phyloP scores from a whole-genome alignment of 2,888 invertebrate species.

The Eupsilia transversa region DNA sequence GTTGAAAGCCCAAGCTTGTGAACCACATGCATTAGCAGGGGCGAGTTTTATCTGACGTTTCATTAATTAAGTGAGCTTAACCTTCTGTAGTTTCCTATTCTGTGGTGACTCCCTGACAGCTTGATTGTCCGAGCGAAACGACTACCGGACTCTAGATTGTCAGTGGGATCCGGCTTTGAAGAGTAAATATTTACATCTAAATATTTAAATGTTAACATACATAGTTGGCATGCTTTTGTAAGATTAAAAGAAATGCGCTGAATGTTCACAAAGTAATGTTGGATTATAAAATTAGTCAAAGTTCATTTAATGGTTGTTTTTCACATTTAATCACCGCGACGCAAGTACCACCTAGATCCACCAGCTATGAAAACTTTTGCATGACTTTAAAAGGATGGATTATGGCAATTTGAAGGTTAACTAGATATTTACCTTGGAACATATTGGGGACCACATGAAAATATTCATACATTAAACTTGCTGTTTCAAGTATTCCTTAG shows the following conservation, averaged over 20 bases:
- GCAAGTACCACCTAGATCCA: too few relatives aligned
- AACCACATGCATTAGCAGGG: too few relatives aligned
- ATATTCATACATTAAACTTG: too few relatives aligned
- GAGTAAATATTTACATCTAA: conserved; percentile 48
- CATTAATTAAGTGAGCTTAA: too few relatives aligned
- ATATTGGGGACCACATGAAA: too few relatives aligned
- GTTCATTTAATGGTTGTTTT: too few relatives aligned
- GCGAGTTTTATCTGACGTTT: too few relatives aligned
- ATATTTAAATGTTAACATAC: conserved; percentile 38
- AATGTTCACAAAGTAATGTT: not conserved
- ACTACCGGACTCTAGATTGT: conserved; percentile 56
- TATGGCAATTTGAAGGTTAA: too few relatives aligned
- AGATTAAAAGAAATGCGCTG: conserved; percentile 22
- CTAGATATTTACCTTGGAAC: too few relatives aligned
- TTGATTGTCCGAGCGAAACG: conserved; percentile 50
- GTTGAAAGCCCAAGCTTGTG: too few relatives aligned
- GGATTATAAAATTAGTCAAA: not conserved
- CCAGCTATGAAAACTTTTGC: not conserved
- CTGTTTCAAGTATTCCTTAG: too few relatives aligned
- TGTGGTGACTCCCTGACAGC: conserved; percentile 46
- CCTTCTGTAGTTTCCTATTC: conserved; percentile 18
- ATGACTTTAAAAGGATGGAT: not conserved
- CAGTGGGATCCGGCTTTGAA: conserved; percentile 45
- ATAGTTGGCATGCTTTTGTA: conserved; percentile 29
- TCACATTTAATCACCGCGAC: too few relatives aligned